Evolutionary conservation across 1,140 invertebrate species (phyloP).

Genomic region (Ips nitidus): DNA sequence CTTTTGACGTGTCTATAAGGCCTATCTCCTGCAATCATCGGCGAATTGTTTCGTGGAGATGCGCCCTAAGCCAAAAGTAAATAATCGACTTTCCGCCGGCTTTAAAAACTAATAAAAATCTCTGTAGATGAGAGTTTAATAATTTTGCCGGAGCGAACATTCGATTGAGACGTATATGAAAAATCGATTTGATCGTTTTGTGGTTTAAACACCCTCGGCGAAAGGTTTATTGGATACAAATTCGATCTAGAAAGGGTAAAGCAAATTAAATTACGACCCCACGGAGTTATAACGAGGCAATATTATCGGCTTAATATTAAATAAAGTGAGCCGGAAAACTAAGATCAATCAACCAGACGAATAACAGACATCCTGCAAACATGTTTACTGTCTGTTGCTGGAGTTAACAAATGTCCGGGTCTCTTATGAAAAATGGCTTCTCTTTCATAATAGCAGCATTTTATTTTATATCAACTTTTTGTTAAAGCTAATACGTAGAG

Average conservation of each 20-base stretch:
- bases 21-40: slow-evolving; percentile 26
- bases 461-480: no score
- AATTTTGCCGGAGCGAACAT: slow-evolving; percentile 7
- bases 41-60: slow-evolving; percentile 22
- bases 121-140: slow-evolving; percentile 16
- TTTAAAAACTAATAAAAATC: slow-evolving; percentile 27
- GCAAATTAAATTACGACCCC: neutral
- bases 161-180: slow-evolving; percentile 17
- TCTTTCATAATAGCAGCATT: no score
- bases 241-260: slow-evolving; percentile 1
- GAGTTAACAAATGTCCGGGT: neutral
- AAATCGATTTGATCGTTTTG: slow-evolving; percentile 16
- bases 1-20: slow-evolving; percentile 19
- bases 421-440: neutral
- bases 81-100: slow-evolving; percentile 14
- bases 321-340: neutral
- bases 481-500: no score
- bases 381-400: neutral
- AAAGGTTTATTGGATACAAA: slow-evolving; percentile 5
- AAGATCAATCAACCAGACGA: neutral
- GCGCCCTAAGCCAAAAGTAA: slow-evolving; percentile 10
- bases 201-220: slow-evolving; percentile 8
- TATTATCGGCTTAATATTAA: neutral
- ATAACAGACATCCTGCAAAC: neutral
- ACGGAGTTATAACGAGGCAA: neutral